Base-by-base conservation (phyloP, 2,113 vertebrate species). In the Pristiophorus japonicus region DNA sequence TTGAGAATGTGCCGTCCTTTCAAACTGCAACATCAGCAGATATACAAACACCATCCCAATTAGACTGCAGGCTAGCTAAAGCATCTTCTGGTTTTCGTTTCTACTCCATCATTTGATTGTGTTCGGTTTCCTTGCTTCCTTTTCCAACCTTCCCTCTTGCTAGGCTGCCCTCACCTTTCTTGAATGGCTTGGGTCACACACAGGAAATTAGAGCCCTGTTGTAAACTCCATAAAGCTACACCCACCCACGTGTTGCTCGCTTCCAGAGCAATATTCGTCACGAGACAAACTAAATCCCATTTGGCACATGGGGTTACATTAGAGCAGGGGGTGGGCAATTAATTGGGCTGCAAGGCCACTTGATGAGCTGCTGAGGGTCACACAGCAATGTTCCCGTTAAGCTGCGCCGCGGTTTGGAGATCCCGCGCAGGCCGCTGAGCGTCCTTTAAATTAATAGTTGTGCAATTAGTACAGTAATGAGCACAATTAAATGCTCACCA, bases 121-220 rank as follows among this genome's bases (percentile, higher is more conserved):
- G 96, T 96, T 95, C 38, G 70, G n/a, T 96, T 95, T 95, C 66
- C 65, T 94, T 95, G 16, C 96, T 95, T 95, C 66, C 65, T 94
- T 95, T 16, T 59, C 70, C 34, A 75, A 75, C 27, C 20, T 59
- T 62, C 59, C 96, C 95, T 95, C 84, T 75, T 96, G 96, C 63
- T 75, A 34, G 22, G 34, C 27, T 75, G 24, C 95, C 59, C 0
- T 34, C 91, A 34, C 62, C 96, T 96, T 96, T 96, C 95, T 96
- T 96, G 94, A 96, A 1, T 51, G 95, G 78, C 87, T n/a, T 0
- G 0, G 94, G 34, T 70, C 27, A 96, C 66, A 78, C 62, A 96
- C 90, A 95, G 95, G 85, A 96, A 96, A 96, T 95, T 67, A 96
- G 18, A 96, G 96, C 95, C 94, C 95, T 87, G 67, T 94, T 95